Conservation (phyloP, 2,888 invertebrate genomes). For the Rhabditoides inermis region DNA sequence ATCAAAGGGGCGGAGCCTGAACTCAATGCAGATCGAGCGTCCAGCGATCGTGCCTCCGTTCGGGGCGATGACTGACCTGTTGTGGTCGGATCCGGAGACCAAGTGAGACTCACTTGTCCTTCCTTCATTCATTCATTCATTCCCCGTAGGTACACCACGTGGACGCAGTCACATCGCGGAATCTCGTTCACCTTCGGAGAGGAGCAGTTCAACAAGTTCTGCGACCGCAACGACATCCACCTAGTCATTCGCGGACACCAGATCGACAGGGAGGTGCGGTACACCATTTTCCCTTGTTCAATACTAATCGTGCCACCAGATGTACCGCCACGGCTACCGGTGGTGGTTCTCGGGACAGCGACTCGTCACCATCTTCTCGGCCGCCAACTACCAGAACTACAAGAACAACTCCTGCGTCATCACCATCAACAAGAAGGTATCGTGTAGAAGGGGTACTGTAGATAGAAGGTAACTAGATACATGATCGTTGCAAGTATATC, state of each 20-base stretch:
- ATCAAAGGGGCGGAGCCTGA: neutral
- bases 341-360: slow-evolving; percentile 15
- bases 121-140: neutral
- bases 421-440: slow-evolving; percentile 9
- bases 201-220: slow-evolving; percentile 22
- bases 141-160: neutral
- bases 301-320: too few relatives aligned
- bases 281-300: neutral
- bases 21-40: slow-evolving; percentile 13
- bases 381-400: slow-evolving; percentile 25
- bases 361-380: slow-evolving; percentile 27
- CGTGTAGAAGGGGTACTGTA: too few relatives aligned
- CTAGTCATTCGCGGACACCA: slow-evolving; percentile 27
- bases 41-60: slow-evolving; percentile 18
- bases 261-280: slow-evolving; percentile 14
- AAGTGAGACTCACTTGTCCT: neutral
- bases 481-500: too few relatives aligned
- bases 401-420: slow-evolving; percentile 21
- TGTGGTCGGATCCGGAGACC: slow-evolving; percentile 44
- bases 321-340: slow-evolving; percentile 20
- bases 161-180: too few relatives aligned
- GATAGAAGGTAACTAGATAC: too few relatives aligned
- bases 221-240: slow-evolving; percentile 15
- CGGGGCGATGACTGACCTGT: slow-evolving; percentile 53
- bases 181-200: slow-evolving; percentile 23